These are phyloP conservation scores for Petrocephalus schoutedeni DNA, from an alignment of 2,797 vertebrate species.

Conservation along the genomic window DNA sequence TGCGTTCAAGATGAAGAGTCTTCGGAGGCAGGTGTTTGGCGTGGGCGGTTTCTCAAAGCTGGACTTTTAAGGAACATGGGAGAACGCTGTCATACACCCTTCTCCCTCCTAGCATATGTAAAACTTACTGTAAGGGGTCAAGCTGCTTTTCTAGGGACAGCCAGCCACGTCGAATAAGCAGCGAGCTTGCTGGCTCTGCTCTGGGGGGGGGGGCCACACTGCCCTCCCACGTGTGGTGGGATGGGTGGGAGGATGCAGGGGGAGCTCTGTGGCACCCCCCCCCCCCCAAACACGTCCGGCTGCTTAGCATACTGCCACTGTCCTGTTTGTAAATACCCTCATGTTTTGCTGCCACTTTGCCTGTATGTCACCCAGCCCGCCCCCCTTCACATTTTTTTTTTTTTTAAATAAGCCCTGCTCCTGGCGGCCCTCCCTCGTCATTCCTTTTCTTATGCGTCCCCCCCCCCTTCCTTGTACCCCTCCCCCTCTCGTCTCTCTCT, in stretches of 20 bases:
- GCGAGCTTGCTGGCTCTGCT: neutral
- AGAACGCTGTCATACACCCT: neutral
- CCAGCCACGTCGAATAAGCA: neutral
- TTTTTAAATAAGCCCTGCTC: conserved; percentile 32
- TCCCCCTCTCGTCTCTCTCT: neutral
- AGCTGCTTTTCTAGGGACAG: neutral
- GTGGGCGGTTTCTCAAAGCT: neutral
- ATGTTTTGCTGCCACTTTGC: neutral
- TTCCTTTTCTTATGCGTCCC: conserved; percentile 23
- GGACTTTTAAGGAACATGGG: neutral
- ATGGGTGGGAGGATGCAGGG: neutral
- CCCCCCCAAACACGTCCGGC: neutral
- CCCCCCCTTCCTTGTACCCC: conserved; percentile 13
- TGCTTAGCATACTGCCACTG: neutral
- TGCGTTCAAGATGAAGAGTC: neutral
- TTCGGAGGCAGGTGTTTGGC: neutral
- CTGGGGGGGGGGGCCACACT: neutral
- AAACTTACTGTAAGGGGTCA: neutral
- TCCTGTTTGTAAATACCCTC: neutral
- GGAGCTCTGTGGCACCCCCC: conserved; percentile 21
- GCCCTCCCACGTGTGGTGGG: neutral
- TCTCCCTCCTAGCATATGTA: neutral
- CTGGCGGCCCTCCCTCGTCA: conserved; percentile 40
- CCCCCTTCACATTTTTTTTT: neutral
- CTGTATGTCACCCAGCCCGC: neutral